These are phyloP conservation scores for Bimastos eiseni DNA, from an alignment of 2,888 invertebrate genomes.

Conservation along the genomic window DNA sequence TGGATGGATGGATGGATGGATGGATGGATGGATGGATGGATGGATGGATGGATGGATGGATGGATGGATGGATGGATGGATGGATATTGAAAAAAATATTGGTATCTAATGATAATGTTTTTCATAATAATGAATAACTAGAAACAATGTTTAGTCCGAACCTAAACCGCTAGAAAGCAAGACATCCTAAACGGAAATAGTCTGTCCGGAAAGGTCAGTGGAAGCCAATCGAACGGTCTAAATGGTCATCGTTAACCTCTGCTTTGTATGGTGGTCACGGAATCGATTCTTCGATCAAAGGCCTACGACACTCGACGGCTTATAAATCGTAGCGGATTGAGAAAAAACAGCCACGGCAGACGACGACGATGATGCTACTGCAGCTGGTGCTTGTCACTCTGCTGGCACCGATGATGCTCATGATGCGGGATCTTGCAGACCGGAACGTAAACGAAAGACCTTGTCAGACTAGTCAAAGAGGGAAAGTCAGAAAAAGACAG, in stretches of 20 bases:
- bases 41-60: no score
- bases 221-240: background rate
- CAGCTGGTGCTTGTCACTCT: background rate
- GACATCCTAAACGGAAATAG: background rate
- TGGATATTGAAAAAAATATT: no score
- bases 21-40: no score
- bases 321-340: background rate
- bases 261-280: background rate
- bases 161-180: background rate
- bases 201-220: background rate
- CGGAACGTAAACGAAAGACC: slow-evolving; percentile 13
- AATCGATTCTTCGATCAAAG: background rate
- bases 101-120: no score
- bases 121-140: no score
- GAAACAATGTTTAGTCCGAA: no score
- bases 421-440: background rate
- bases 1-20: no score
- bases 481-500: no score
- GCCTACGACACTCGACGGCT: background rate
- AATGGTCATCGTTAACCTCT: background rate
- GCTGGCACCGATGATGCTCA: background rate
- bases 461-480: background rate
- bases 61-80: no score
- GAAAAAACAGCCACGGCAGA: background rate
- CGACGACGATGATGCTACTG: background rate